Conservation (phyloP, 1,140 invertebrate species). For the Ladona fulva region DNA sequence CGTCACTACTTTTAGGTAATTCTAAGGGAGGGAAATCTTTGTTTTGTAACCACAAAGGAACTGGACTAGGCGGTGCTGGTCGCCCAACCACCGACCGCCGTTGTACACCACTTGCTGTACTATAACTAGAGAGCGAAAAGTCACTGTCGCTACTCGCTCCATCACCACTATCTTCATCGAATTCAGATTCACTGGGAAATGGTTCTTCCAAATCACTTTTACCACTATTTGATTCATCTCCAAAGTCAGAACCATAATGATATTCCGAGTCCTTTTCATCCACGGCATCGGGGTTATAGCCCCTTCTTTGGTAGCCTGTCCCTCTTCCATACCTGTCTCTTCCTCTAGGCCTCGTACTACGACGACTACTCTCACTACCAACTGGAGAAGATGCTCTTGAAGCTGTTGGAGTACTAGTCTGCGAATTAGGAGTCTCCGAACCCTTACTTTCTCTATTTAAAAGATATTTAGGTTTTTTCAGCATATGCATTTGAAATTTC, state of each 20-base stretch:
- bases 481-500: constrained; percentile 75
- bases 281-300: constrained; percentile 61
- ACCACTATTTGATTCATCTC: constrained; percentile 65
- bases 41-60: constrained; percentile 78
- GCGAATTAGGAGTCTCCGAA: constrained; percentile 48
- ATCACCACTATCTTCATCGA: constrained; percentile 51
- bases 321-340: constrained; percentile 23
- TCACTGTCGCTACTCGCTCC: constrained; percentile 68
- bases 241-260: constrained; percentile 83
- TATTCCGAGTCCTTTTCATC: constrained; percentile 77
- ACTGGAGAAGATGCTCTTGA: constrained; percentile 66
- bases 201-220: constrained; percentile 63
- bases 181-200: constrained; percentile 52
- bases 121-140: constrained; percentile 66
- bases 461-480: constrained; percentile 88
- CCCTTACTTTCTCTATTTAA: constrained; percentile 53
- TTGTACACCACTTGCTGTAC: constrained; percentile 13
- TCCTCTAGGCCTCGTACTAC: constrained; percentile 43
- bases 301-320: constrained; percentile 46
- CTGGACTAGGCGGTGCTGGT: constrained; percentile 66
- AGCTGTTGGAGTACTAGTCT: constrained; percentile 64
- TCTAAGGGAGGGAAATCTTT: constrained; percentile 64
- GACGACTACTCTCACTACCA: constrained; percentile 56
- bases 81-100: constrained; percentile 14
- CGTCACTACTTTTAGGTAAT: constrained; percentile 81